Base-by-base conservation (phyloP, 2,113 vertebrate species). In the Blennius ocellaris region DNA sequence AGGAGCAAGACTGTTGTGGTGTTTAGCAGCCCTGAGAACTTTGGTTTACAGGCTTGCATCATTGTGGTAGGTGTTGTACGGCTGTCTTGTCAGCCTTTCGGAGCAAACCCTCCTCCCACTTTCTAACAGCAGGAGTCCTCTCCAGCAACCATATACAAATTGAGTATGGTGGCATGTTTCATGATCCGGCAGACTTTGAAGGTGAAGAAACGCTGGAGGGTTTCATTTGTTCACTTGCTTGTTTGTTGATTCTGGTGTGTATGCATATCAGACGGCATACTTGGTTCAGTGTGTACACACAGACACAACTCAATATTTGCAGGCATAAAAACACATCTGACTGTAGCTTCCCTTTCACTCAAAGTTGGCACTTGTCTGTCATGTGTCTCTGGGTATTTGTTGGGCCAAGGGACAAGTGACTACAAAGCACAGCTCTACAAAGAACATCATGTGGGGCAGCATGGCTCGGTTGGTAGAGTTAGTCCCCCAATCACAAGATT, bases 41-140 rank as follows among this genome's bases (percentile, higher is more conserved):
- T 66, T 60, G 62, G 30, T 84, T 75, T 79, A 41, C 48, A 65
- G 57, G 41, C 67, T 82, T 83, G 66, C 66, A 70, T 83, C 87
- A 78, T 47, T 63, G 79, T 80, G 82, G 82, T 74, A 63, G 73
- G 78, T 82, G 83, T 69, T 80, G 80, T 75, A 54, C 63, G 61
- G 51, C 58, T 80, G 81, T 78, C 76, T 79, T 63, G 63, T 79
- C 87, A 82, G 43, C 83, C 61, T 80, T 76, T 76, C 48, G 44
- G 45, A 69, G 63, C 56, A 72, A 84, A 61, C 57, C 75, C 51
- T 16, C 39, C 82, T 71, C 73, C 73, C 55, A 67, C 84, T 65
- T 3, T 14, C 57, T 71, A 81, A 39, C 88, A 83, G 83, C 44
- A 6, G 83, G 85, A 56, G 54, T 57, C 72, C 41, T 79, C 78